Evolutionary conservation across 2,888 invertebrate species (phyloP), one percentile per base, ranked within the genome.

Genomic region (Erynnis tages): DNA sequence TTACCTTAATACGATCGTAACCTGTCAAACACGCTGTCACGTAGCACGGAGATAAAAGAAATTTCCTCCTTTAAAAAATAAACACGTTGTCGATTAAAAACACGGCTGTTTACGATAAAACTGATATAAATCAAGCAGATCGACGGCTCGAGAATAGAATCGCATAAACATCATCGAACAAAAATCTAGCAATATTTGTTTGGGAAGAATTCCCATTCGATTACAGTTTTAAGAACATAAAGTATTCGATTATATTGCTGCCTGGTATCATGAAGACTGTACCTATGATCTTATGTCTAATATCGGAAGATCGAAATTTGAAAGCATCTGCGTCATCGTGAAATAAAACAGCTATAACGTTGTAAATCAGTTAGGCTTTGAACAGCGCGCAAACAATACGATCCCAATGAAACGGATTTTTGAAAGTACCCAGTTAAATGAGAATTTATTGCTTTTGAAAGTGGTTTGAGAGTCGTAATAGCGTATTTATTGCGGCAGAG

Each of bases 181-280:
- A 41, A 35, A 49, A 41, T 23, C 35, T 19, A 17, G 6, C 14
- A 49, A 32, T 32, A 30, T 40, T 48, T 40, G 25, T 40, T 40
- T 23, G n/a, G 10, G 2, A 38, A 19, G 14, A 19, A 23, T 48
- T 14, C 14, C 21, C 21, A 14, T 38, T 48, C 30, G 48, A 23
- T 40, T 14, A 14, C 7, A 48, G 21, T 21, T 13, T 32, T 6
- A 35, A 21, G 17, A 37, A 10, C 37, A 37, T 29, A 47, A 47
- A 47, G 11, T 37, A 47, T 14, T 29, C 13, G n/a, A 29, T 29
- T 14, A 11, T 37, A 17, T n/a, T n/a, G n/a, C n/a, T n/a, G n/a
- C n/a, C n/a, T n/a, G n/a, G n/a, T n/a, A n/a, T n/a, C n/a, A n/a
- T n/a, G n/a, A n/a, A n/a, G n/a, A n/a, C n/a, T n/a, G n/a, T n/a